These are phyloP conservation scores for Petrocephalus schoutedeni DNA, from an alignment of 2,797 vertebrate genomes.

Conservation along the genomic window DNA sequence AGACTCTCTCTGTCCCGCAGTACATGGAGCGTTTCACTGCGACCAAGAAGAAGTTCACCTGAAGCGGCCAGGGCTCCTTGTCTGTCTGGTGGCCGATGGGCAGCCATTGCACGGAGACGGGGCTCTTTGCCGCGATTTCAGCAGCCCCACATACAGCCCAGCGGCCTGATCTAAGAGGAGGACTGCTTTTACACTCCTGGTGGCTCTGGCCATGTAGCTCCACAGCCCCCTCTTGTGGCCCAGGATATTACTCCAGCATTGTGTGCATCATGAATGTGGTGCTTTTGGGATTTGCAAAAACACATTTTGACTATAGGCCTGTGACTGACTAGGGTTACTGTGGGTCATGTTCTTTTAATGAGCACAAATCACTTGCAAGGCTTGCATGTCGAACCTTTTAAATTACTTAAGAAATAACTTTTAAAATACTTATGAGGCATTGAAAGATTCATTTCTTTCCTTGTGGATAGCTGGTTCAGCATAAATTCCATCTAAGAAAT, in stretches of 20 bases:
- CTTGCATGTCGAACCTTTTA: background rate
- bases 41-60: conserved; percentile 93
- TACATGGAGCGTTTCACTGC: conserved; percentile 98
- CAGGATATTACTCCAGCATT: background rate
- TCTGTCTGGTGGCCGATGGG: background rate
- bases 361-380: background rate
- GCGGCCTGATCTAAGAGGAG: background rate
- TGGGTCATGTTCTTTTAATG: background rate
- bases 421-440: background rate
- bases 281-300: background rate
- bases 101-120: background rate
- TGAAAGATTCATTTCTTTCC: background rate
- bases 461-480: background rate
- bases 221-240: background rate
- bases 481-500: background rate
- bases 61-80: conserved; percentile 38
- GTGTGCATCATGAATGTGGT: background rate
- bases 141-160: background rate
- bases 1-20: conserved; percentile 53
- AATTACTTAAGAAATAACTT: background rate
- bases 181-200: background rate
- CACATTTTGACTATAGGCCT: background rate
- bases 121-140: conserved; percentile 4
- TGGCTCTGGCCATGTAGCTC: background rate
- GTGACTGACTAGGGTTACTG: background rate